Conservation (phyloP, 2,797 vertebrate species). For the Neosilurus mollespiculum region DNA sequence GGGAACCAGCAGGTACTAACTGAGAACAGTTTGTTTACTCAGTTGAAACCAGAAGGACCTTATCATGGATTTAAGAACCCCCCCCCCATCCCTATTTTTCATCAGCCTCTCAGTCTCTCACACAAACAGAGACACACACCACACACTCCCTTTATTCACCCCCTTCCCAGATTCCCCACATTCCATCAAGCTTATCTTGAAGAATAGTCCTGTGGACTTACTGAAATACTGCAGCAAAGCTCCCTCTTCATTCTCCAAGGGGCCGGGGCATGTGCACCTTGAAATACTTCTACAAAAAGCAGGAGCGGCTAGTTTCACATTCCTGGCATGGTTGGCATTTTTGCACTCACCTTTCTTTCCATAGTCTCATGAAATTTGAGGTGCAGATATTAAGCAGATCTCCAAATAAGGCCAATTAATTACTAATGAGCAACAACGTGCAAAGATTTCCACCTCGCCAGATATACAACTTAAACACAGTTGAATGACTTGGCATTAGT, state of each 20-base stretch:
- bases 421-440: background rate
- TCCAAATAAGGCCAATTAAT: slow-evolving; percentile 21
- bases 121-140: slow-evolving; percentile 40
- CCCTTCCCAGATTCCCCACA: slow-evolving; percentile 74
- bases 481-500: background rate
- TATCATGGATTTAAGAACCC: slow-evolving; percentile 52
- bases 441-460: background rate
- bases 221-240: slow-evolving; percentile 72
- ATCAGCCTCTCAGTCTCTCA: slow-evolving; percentile 38
- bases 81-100: slow-evolving; percentile 42
- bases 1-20: slow-evolving; percentile 35
- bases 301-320: slow-evolving; percentile 71
- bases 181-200: slow-evolving; percentile 84
- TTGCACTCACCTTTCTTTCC: slow-evolving; percentile 42
- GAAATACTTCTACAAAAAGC: slow-evolving; percentile 73
- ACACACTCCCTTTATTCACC: slow-evolving; percentile 51
- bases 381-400: slow-evolving; percentile 58
- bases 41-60: slow-evolving; percentile 40
- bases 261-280: slow-evolving; percentile 69
- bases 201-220: slow-evolving; percentile 75
- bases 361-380: slow-evolving; percentile 66
- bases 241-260: slow-evolving; percentile 68
- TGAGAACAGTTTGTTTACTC: slow-evolving; percentile 45
- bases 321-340: slow-evolving; percentile 76
- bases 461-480: background rate